Percentiles rank a stretch among this genome's conserved stretches.
These are phyloP conservation scores for Operophtera brumata DNA, from an alignment of 2,888 invertebrate genomes.

Conservation along the genomic window DNA sequence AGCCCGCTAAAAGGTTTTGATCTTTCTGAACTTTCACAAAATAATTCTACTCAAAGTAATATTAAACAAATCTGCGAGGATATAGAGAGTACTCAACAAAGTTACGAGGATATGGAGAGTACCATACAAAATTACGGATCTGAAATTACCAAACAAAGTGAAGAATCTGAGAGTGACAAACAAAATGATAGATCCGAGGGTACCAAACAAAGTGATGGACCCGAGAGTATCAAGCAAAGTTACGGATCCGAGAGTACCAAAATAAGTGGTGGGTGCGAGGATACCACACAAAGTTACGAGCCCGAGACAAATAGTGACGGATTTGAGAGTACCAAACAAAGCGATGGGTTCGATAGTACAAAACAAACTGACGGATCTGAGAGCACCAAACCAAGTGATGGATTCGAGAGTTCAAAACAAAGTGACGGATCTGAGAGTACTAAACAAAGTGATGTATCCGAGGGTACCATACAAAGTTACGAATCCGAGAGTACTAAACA, in stretches of 20 bases:
- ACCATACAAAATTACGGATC: neutral
- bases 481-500: neutral
- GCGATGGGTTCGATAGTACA: no score
- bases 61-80: slow-evolving; percentile 8
- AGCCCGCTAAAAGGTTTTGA: slow-evolving; percentile 1
- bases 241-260: no score
- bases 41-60: slow-evolving; percentile 5
- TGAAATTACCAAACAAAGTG: neutral
- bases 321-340: no score
- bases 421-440: no score
- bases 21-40: slow-evolving; percentile 7
- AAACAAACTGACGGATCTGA: no score
- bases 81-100: neutral
- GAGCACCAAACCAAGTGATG: no score
- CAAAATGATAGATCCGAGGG: neutral
- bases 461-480: neutral
- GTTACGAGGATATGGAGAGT: neutral
- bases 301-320: no score
- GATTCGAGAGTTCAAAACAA: no score
- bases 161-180: neutral
- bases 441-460: neutral
- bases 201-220: neutral
- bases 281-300: no score
- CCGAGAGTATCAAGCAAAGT: neutral
- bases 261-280: no score